Base-by-base conservation (phyloP, 2,888 invertebrate species). In the Mactromeris polynyma region DNA sequence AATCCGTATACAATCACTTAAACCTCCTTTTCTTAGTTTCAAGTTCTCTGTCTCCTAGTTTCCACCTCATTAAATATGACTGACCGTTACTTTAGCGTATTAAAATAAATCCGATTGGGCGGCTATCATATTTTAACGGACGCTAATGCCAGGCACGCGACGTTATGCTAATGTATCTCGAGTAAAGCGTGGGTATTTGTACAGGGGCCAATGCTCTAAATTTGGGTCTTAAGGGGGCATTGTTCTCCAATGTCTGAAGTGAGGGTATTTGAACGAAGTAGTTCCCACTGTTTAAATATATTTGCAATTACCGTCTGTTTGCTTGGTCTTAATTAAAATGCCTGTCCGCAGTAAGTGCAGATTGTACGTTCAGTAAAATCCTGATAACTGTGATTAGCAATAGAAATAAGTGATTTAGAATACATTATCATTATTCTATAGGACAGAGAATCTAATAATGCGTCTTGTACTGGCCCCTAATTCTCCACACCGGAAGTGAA, bases 71-170 rank as follows among this genome's bases (percentile, higher is more conserved):
- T 90, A 64, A 83, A 83, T 33, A 14, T 73, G 88, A 73, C 21
- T 85, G 88, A 86, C 90, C 90, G 90, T 92, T 89, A 89, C 17
- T 33, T 33, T 36, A 33, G 88, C 83, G 89, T 88, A 90, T 92
- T 90, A 89, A 64, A 64, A 80, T 80, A 89, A 91, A 89, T 81
- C 92, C 86, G 89, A 91, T 91, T 73, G 88, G 88, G 26, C 64
- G 73, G 31, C 85, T 78, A 89, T 88, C 83, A 85, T 86, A 77
- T 88, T 90, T n/a, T 88, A 88, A 90, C 90, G 90, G 92, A 90
- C 89, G 88, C 85, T 89, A 90, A 88, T 90, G 90, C 58, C 92
- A 89, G 86, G 88, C 92, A 92, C 92, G 92, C 90, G 92, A 90
- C 90, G 88, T 88, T 90, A 92, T 92, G 90, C 89, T 87, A 92